phyloP scores from a whole-genome alignment of 2,797 vertebrate species.

The Toxotes lorentzi region DNA sequence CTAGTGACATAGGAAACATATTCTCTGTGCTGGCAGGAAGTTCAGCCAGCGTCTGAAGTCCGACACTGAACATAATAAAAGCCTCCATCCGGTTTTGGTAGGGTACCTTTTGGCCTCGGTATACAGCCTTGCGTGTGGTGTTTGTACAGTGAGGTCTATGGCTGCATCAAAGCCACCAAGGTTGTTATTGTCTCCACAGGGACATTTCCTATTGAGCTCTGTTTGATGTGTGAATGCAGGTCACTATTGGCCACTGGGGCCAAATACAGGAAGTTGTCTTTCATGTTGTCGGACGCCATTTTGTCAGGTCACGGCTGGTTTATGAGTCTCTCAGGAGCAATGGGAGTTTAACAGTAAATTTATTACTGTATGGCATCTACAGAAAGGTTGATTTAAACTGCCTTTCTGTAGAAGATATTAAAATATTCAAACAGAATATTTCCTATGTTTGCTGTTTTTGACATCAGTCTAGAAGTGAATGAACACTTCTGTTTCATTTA shows the following conservation, averaged over 20 bases:
- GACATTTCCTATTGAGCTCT: slow-evolving; percentile 83
- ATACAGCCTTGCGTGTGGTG: slow-evolving; percentile 72
- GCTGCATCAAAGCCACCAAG: slow-evolving; percentile 76
- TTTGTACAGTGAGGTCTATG: slow-evolving; percentile 77
- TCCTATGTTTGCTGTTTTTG: not conserved
- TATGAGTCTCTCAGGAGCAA: slow-evolving; percentile 75
- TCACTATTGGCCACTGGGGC: slow-evolving; percentile 70
- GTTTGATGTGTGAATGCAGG: slow-evolving; percentile 79
- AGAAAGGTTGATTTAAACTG: slow-evolving; percentile 9
- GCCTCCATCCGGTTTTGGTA: slow-evolving; percentile 53
- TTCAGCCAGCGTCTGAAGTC: slow-evolving; percentile 71
- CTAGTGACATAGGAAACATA: slow-evolving; percentile 80
- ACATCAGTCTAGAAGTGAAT: not conserved
- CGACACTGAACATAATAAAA: slow-evolving; percentile 76
- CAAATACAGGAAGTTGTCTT: slow-evolving; percentile 83
- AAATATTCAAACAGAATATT: not conserved
- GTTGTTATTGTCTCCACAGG: slow-evolving; percentile 81
- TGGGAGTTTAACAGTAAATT: slow-evolving; percentile 26
- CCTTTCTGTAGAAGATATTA: not conserved
- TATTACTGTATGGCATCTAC: not conserved
- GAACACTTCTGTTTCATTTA: not conserved
- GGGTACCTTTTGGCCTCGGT: slow-evolving; percentile 65
- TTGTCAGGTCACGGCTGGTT: slow-evolving; percentile 78
- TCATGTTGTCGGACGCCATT: slow-evolving; percentile 75
- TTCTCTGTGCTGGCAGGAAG: slow-evolving; percentile 79